These are phyloP conservation scores for Gallinago nigripennis DNA, from an alignment of 2,797 vertebrate species.

Conservation along the genomic window DNA sequence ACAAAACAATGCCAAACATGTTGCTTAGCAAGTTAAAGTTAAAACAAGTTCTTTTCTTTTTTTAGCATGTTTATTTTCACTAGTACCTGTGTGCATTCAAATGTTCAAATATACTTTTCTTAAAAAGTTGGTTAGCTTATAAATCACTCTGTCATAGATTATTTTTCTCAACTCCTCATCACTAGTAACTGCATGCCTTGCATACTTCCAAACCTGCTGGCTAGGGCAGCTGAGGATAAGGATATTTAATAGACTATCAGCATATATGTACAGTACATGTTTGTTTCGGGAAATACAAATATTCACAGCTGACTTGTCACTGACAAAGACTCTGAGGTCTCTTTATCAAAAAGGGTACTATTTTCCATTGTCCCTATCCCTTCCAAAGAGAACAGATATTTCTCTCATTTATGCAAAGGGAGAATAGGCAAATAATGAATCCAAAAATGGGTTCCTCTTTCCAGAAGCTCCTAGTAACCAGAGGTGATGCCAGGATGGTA, in stretches of 20 bases:
- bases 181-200: neutral
- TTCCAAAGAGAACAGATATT: neutral
- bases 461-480: neutral
- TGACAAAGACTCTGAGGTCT: neutral
- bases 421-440: neutral
- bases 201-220: neutral
- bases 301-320: neutral
- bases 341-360: neutral
- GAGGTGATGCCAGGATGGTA: neutral
- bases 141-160: neutral
- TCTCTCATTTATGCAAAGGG: neutral
- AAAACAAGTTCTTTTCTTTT: neutral
- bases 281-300: neutral
- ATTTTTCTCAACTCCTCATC: neutral
- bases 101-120: neutral
- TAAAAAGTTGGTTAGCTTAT: neutral
- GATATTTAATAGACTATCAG: neutral
- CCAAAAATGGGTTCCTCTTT: neutral
- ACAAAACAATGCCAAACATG: neutral
- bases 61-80: neutral
- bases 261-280: accelerated
- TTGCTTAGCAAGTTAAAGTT: neutral
- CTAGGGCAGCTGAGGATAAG: neutral
- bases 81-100: neutral
- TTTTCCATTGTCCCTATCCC: neutral